A percentile compares a stretch with the other conserved stretches of the same genome.
These are phyloP conservation scores for Drosophila watanabei DNA, from an alignment of 1,140 invertebrate genomes.

Conservation along the genomic window DNA sequence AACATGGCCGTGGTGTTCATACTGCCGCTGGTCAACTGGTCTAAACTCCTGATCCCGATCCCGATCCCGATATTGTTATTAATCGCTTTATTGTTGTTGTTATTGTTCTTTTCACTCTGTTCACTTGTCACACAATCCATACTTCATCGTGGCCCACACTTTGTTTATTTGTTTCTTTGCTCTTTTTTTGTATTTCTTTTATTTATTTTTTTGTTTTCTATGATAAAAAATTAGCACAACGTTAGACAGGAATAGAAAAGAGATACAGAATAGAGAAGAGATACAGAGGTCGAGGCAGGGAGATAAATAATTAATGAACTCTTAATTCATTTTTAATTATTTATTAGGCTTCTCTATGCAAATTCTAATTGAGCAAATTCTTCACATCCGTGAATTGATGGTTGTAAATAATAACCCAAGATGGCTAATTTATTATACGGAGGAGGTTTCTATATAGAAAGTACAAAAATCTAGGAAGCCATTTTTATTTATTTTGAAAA, in stretches of 20 bases:
- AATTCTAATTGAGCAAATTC: slow-evolving; percentile 28
- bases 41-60: slow-evolving; percentile 14
- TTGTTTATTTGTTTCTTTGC: slow-evolving; percentile 36
- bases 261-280: slow-evolving; percentile 1
- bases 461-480: background rate
- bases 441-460: background rate
- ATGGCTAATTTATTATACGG: slow-evolving; percentile 4
- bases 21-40: slow-evolving; percentile 70
- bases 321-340: slow-evolving; percentile 80
- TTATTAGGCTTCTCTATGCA: slow-evolving; percentile 47
- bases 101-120: slow-evolving; percentile 87
- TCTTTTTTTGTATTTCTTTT: slow-evolving; percentile 33
- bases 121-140: slow-evolving; percentile 89
- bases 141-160: slow-evolving; percentile 72
- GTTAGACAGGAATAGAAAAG: slow-evolving; percentile 24
- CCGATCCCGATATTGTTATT: slow-evolving; percentile 82
- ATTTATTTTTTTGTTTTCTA: slow-evolving; percentile 39
- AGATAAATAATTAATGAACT: slow-evolving; percentile 73
- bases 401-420: slow-evolving; percentile 14
- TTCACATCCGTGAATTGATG: slow-evolving; percentile 39
- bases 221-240: slow-evolving; percentile 41
- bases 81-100: slow-evolving; percentile 86
- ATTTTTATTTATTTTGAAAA: background rate
- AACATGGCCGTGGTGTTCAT: slow-evolving; percentile 84
- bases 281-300: background rate